Evolutionary conservation across 2,888 invertebrate species (phyloP).

Genomic region (Pterostichus madidus): DNA sequence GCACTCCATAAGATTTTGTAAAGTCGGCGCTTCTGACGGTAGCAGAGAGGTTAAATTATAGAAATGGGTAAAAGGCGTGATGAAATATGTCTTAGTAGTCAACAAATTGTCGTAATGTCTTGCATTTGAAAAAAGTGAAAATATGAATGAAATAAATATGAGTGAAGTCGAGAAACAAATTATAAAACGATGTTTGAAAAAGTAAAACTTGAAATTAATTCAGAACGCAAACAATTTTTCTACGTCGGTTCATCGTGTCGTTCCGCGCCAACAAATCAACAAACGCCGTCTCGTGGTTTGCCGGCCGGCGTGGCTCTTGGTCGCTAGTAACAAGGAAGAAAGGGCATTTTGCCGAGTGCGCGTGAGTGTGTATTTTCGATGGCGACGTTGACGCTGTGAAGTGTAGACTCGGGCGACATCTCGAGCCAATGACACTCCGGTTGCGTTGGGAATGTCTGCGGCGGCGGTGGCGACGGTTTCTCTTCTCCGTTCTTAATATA

Average conservation of each 20-base stretch:
- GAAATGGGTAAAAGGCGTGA: too few species aligned
- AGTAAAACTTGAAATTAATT: not conserved
- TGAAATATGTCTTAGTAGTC: too few species aligned
- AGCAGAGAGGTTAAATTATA: too few species aligned
- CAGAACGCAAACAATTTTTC: not conserved
- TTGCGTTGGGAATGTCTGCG: slow-evolving; percentile 50
- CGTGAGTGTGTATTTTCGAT: slow-evolving; percentile 40
- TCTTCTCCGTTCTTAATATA: slow-evolving; percentile 73
- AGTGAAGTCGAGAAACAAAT: not conserved
- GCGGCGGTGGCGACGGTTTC: slow-evolving; percentile 35
- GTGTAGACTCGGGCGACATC: slow-evolving; percentile 27
- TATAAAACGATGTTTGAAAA: slow-evolving; percentile 3
- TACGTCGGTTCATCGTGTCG: not conserved
- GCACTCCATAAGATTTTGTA: too few species aligned
- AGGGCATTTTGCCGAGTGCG: slow-evolving; percentile 39
- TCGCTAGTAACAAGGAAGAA: not conserved
- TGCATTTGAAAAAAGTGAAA: too few species aligned
- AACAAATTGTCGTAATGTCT: too few species aligned
- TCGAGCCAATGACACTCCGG: slow-evolving; percentile 63
- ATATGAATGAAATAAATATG: too few species aligned
- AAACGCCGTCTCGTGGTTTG: not conserved
- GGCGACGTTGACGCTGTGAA: slow-evolving; percentile 23
- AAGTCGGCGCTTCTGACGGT: too few species aligned
- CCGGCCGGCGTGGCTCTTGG: not conserved
- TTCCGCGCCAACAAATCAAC: slow-evolving; percentile 6